Evolutionary conservation across 2,888 invertebrate species (phyloP), one percentile per base, ranked within the genome.

Genomic region (Cosmorhoe ocellata): DNA sequence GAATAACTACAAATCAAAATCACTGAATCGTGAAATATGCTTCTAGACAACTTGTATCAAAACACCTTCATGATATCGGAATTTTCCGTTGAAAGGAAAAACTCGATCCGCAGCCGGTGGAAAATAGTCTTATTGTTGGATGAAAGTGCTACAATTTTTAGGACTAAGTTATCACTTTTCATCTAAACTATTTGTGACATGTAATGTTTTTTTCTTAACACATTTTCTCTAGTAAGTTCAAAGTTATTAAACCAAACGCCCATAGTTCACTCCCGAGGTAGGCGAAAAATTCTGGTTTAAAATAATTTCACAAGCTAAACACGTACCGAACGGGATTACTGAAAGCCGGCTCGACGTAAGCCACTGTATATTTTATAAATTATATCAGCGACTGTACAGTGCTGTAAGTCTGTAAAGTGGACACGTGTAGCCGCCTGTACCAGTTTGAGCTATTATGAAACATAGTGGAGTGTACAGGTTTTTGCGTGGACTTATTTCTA

Each of bases 301-400:
- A 71, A 67, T 63, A 55, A 54, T 63, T 61, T 61, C 57, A 66
- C 62, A 74, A 65, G 66, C 71, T 58, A 69, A 67, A 68, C 78
- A 76, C 76, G 76, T 75, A 59, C 56, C 67, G 63, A 69, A 72
- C 72, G 66, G 71, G 76, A 74, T 79, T 77, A 76, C 59, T 63
- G 64, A 64, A 71, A 69, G 66, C 69, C 61, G 66, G 59, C 55
- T 59, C 67, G 51, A 59, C 59, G 63, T 72, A 73, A 74, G 73
- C 74, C 65, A 65, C 71, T 74, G 73, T 70, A 75, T 74, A 74
- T 73, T 43, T 31, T 44, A 30, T 38, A 46, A 51, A 51, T 51
- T 46, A 43, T 52, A 43, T 47, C 42, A 47, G 42, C 10, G 34
- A 27, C 14, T 27, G 9, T 22, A 22, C 13, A 13, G 26, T 26